A percentile compares a stretch with the other conserved stretches of the same genome.
Evolutionary conservation across 2,888 invertebrate genomes (phyloP).

Genomic region (Diloba caeruleocephala): DNA sequence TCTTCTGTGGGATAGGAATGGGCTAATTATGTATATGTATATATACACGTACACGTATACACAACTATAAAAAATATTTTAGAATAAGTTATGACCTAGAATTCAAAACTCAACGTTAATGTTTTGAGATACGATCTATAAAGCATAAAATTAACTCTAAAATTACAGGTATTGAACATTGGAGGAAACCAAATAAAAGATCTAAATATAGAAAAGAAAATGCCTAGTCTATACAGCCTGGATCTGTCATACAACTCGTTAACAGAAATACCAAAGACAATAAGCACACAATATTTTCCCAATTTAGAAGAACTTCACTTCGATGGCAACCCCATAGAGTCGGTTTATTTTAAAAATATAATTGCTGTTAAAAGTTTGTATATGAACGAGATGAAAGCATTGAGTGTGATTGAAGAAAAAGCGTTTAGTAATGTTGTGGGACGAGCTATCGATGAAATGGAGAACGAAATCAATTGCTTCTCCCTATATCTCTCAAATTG

Average conservation of each 20-base stretch:
- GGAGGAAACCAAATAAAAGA: constrained; percentile 83
- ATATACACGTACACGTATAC: too few species aligned
- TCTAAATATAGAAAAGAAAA: constrained; percentile 77
- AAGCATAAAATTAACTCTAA: neutral
- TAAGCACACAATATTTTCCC: constrained; percentile 81
- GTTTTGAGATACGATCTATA: neutral
- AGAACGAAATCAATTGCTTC: constrained; percentile 74
- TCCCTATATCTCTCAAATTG: constrained; percentile 85
- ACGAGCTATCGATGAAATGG: constrained; percentile 62
- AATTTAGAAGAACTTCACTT: constrained; percentile 83
- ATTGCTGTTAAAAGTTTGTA: constrained; percentile 80
- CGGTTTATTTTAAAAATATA: constrained; percentile 82
- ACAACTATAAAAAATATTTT: too few species aligned
- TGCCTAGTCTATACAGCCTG: constrained; percentile 79
- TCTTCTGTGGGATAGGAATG: too few species aligned
- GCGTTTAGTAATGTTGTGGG: constrained; percentile 85
- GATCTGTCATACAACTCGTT: constrained; percentile 87
- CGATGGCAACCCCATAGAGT: constrained; percentile 86
- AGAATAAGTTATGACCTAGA: too few species aligned
- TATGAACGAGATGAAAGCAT: constrained; percentile 75
- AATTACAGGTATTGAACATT: constrained; percentile 80
- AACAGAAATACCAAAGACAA: constrained; percentile 77
- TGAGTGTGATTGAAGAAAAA: constrained; percentile 76
- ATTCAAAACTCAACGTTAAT: too few species aligned
- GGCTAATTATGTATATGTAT: too few species aligned